Evolutionary conservation across 2,888 invertebrate species (phyloP).

Genomic region (Melipona bicolor): DNA sequence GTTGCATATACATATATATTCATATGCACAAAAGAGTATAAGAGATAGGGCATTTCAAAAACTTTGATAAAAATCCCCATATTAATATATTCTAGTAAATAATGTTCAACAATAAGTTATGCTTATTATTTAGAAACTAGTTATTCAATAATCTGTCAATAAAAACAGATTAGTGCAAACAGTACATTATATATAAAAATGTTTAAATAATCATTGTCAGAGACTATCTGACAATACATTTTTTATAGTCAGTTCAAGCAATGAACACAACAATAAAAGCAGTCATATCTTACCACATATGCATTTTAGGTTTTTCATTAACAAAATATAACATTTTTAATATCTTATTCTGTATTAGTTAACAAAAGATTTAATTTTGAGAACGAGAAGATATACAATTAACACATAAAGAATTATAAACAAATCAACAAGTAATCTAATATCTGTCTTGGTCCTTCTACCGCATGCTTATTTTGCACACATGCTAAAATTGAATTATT

Average conservation of each 20-base stretch:
- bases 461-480: slow-evolving; percentile 16
- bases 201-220: slow-evolving; percentile 20
- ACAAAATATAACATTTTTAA: not conserved
- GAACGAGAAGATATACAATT: not conserved
- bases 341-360: not conserved
- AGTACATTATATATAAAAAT: slow-evolving; percentile 47
- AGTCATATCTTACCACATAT: slow-evolving; percentile 33
- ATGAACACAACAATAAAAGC: slow-evolving; percentile 52
- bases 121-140: slow-evolving; percentile 21
- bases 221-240: slow-evolving; percentile 27
- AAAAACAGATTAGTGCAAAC: slow-evolving; percentile 35
- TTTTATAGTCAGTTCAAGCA: slow-evolving; percentile 33
- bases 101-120: slow-evolving; percentile 24
- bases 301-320: slow-evolving; percentile 25
- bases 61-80: slow-evolving; percentile 27
- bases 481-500: slow-evolving; percentile 3
- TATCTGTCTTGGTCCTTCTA: slow-evolving; percentile 57
- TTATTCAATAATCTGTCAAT: slow-evolving; percentile 32
- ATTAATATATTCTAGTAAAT: slow-evolving; percentile 13
- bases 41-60: slow-evolving; percentile 24
- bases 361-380: not conserved
- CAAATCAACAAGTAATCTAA: slow-evolving; percentile 27
- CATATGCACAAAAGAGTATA: slow-evolving; percentile 12
- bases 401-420: slow-evolving; percentile 5
- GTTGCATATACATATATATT: not conserved